These are phyloP conservation scores for Spondyliosoma cantharus DNA, from an alignment of 2,797 vertebrate genomes.

Conservation along the genomic window DNA sequence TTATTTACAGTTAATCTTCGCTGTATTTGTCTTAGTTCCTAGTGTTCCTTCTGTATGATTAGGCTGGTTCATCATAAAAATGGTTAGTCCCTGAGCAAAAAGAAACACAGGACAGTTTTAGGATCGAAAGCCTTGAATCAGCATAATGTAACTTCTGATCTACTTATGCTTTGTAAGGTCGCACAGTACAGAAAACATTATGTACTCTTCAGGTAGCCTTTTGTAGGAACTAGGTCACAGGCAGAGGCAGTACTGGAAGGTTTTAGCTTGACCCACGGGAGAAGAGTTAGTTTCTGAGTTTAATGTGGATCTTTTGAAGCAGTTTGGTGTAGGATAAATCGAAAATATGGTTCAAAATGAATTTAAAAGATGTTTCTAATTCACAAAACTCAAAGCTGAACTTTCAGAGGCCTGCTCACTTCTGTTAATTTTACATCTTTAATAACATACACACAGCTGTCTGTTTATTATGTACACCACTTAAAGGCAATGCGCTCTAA, in stretches of 20 bases:
- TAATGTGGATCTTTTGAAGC: constrained; percentile 17
- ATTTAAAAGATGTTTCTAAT: neutral
- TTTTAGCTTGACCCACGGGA: constrained; percentile 44
- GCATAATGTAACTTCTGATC: constrained; percentile 11
- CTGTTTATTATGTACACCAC: neutral
- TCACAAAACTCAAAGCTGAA: neutral
- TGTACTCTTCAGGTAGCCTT: constrained; percentile 48
- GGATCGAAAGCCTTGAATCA: neutral
- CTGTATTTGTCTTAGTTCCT: neutral
- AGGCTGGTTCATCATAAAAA: constrained; percentile 1
- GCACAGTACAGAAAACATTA: constrained; percentile 29
- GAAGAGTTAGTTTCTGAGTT: constrained; percentile 38
- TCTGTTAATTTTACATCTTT: constrained; percentile 1
- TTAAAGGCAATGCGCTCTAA: neutral
- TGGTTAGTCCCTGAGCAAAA: neutral
- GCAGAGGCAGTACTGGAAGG: constrained; percentile 14
- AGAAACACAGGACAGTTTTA: constrained; percentile 1
- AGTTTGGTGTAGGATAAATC: neutral
- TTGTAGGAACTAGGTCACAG: constrained; percentile 55
- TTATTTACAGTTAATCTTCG: constrained; percentile 1
- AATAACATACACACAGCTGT: neutral
- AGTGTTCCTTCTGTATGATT: neutral
- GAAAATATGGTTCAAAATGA: neutral
- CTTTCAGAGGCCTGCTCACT: neutral
- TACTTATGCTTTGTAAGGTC: constrained; percentile 33